Conservation (phyloP, 2,113 vertebrate species). For the Hemibagrus wyckioides region DNA sequence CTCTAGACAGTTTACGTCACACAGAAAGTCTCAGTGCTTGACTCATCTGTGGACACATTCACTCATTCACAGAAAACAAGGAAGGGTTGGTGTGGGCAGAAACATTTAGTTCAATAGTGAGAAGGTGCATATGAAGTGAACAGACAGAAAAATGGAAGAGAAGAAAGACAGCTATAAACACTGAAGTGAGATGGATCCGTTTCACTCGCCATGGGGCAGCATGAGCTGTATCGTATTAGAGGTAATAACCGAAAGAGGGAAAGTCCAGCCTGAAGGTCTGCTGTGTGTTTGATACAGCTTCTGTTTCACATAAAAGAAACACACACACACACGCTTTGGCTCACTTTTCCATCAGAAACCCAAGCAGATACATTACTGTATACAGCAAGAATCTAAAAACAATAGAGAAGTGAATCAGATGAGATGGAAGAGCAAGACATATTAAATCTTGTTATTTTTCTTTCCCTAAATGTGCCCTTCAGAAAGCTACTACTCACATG, state of each 20-base stretch:
- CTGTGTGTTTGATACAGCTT: background rate
- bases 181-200: slow-evolving; percentile 7
- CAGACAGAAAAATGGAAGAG: background rate
- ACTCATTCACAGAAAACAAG: too few relatives aligned
- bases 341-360: background rate
- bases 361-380: background rate
- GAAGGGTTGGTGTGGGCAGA: background rate
- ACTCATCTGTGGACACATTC: background rate
- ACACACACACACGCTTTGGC: background rate
- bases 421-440: background rate
- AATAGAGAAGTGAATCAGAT: background rate
- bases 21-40: background rate
- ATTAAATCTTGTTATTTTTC: background rate
- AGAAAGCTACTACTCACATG: background rate
- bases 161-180: background rate
- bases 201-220: slow-evolving; percentile 41
- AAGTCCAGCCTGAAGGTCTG: slow-evolving; percentile 24
- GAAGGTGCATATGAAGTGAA: background rate
- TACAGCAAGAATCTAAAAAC: background rate
- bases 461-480: background rate
- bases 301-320: slow-evolving; percentile 9
- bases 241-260: slow-evolving; percentile 32
- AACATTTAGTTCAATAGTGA: background rate
- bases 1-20: background rate
- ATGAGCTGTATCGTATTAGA: slow-evolving; percentile 22